Conservation (phyloP, 2,888 invertebrate genomes). For the Lasiommata megera region DNA sequence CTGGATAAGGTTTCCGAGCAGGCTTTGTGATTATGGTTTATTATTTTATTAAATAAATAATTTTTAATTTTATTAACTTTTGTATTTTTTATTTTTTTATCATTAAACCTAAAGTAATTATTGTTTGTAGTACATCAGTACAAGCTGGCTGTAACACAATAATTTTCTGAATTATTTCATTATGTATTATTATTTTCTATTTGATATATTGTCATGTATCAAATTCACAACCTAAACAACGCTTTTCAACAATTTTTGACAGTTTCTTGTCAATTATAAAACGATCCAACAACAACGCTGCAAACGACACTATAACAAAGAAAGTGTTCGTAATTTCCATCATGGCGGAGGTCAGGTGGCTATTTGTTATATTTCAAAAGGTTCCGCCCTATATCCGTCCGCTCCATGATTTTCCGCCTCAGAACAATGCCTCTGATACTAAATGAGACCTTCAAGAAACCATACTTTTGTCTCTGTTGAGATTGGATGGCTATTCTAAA, state of each 20-base stretch:
- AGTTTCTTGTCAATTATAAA: not conserved
- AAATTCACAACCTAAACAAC: too few relatives aligned
- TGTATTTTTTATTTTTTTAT: too few relatives aligned
- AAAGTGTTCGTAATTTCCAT: constrained; percentile 62
- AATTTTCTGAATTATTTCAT: too few relatives aligned
- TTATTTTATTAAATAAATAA: not conserved
- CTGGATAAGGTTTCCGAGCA: not conserved
- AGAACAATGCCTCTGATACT: constrained; percentile 56
- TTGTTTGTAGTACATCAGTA: too few relatives aligned
- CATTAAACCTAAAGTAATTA: too few relatives aligned
- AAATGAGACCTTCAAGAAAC: constrained; percentile 52
- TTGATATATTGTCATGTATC: too few relatives aligned
- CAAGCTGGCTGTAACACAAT: too few relatives aligned
- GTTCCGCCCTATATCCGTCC: constrained; percentile 48
- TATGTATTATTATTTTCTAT: too few relatives aligned
- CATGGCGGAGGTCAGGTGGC: constrained; percentile 50
- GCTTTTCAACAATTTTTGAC: too few relatives aligned
- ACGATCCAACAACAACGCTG: not conserved
- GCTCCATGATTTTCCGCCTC: constrained; percentile 57
- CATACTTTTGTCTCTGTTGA: constrained; percentile 42
- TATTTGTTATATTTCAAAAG: constrained; percentile 57
- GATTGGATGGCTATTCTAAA: constrained; percentile 13
- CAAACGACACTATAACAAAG: constrained; percentile 48
- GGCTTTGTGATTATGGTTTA: not conserved
- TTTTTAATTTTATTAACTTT: too few relatives aligned